Conservation (phyloP, 2,888 invertebrate genomes). For the Volucella inflata region DNA sequence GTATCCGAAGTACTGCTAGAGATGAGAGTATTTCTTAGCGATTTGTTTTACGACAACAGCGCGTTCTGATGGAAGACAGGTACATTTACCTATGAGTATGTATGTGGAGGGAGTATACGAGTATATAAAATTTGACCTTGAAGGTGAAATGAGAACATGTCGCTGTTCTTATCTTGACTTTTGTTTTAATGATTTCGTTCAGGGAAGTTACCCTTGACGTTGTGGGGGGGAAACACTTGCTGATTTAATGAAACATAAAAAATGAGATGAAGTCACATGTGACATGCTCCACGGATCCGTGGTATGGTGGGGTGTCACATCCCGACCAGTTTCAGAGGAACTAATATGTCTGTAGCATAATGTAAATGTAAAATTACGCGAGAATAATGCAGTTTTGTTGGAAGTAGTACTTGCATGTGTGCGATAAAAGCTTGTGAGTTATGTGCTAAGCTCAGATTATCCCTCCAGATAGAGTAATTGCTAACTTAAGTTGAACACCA, state of each 20-base stretch:
- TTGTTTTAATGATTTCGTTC: constrained; percentile 27
- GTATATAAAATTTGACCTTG: constrained; percentile 38
- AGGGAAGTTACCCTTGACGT: constrained; percentile 17
- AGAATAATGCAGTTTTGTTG: constrained; percentile 18
- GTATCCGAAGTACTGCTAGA: constrained; percentile 1
- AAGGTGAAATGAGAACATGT: constrained; percentile 9
- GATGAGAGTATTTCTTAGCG: constrained; percentile 44
- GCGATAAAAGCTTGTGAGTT: neutral
- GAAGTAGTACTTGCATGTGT: neutral
- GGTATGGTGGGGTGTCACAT: neutral
- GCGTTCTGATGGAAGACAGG: neutral
- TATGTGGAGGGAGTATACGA: neutral
- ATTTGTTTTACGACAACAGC: constrained; percentile 48
- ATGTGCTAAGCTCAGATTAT: constrained; percentile 9
- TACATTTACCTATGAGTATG: too few relatives aligned
- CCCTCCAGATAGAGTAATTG: constrained; percentile 23
- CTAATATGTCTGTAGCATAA: neutral
- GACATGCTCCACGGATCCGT: neutral
- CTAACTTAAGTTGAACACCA: constrained; percentile 18
- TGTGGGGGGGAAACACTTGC: constrained; percentile 2
- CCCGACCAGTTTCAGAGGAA: neutral
- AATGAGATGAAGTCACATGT: constrained; percentile 19
- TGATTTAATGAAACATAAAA: constrained; percentile 39
- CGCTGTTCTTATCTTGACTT: constrained; percentile 1
- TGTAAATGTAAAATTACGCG: constrained; percentile 24